phyloP scores from a whole-genome alignment of 1,140 invertebrate genomes.

The Yoshiicerus persimilis region DNA sequence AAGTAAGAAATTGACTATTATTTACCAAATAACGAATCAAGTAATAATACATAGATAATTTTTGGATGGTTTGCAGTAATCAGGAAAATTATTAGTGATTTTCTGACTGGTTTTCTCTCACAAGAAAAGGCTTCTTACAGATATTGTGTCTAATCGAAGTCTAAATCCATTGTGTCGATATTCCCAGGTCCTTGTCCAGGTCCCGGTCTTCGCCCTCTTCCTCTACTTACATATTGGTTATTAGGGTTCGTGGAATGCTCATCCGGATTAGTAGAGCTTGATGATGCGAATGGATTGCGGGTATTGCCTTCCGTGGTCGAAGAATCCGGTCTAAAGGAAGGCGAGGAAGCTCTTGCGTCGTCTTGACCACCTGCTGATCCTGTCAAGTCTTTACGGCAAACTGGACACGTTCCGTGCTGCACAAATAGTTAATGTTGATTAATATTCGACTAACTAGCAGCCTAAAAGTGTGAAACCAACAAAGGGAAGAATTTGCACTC shows the following conservation, averaged over 20 bases:
- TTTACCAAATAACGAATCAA: no score
- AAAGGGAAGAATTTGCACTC: background rate
- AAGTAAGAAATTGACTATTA: background rate
- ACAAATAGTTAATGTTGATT: slow-evolving; percentile 41
- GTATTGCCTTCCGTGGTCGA: background rate
- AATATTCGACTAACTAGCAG: background rate
- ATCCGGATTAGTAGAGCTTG: background rate
- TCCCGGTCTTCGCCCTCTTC: background rate
- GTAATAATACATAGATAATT: no score
- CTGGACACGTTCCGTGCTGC: slow-evolving; percentile 90
- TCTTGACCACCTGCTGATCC: background rate
- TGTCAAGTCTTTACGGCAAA: slow-evolving; percentile 64
- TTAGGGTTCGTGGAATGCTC: background rate
- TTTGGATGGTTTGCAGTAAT: background rate
- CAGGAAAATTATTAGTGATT: background rate
- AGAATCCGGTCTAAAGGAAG: background rate
- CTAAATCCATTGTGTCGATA: slow-evolving; percentile 20
- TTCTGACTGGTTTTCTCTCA: background rate
- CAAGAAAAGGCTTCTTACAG: background rate
- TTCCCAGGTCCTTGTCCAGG: background rate
- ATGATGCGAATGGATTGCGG: slow-evolving; percentile 16
- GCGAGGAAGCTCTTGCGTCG: background rate
- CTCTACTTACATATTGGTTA: background rate
- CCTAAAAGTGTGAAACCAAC: background rate
- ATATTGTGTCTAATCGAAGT: background rate